Evolutionary conservation across 2,797 vertebrate species (phyloP).

Genomic region (Gephyroberyx darwinii): DNA sequence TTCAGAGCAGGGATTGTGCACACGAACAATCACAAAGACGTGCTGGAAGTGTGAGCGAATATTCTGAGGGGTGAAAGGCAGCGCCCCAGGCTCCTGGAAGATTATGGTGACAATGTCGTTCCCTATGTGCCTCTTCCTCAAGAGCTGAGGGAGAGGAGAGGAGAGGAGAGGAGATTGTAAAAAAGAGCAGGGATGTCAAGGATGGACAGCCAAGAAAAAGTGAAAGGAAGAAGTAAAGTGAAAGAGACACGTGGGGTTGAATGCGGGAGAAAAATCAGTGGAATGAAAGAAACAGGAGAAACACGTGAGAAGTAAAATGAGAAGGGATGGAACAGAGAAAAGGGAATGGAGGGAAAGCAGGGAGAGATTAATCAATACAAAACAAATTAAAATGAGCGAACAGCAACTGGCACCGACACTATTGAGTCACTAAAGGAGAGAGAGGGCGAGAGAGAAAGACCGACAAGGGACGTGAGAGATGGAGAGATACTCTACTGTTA

Average conservation of each 20-base stretch:
- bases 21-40: conserved; percentile 93
- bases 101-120: conserved; percentile 98
- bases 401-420: conserved; percentile 21
- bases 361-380: neutral
- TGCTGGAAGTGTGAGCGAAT: conserved; percentile 97
- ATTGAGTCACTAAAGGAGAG: conserved; percentile 14
- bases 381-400: conserved; percentile 41
- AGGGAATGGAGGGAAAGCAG: neutral
- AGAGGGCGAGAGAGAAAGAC: conserved; percentile 17
- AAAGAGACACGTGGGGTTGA: neutral
- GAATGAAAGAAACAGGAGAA: neutral
- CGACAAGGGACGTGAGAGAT: conserved; percentile 35
- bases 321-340: neutral
- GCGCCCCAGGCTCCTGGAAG: conserved; percentile 93
- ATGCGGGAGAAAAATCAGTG: neutral
- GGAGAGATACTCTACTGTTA: conserved; percentile 24
- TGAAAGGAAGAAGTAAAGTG: too few species aligned
- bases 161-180: neutral
- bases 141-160: conserved; percentile 78
- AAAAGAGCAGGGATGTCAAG: conserved; percentile 1
- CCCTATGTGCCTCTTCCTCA: conserved; percentile 95
- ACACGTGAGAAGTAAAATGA: neutral
- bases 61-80: conserved; percentile 94
- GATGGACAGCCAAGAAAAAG: neutral
- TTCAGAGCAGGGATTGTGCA: conserved; percentile 91